Percentiles rank a stretch among this genome's conserved stretches.
phyloP scores from a whole-genome alignment of 2,888 invertebrate species.

The Amphipyra tragopoginis region DNA sequence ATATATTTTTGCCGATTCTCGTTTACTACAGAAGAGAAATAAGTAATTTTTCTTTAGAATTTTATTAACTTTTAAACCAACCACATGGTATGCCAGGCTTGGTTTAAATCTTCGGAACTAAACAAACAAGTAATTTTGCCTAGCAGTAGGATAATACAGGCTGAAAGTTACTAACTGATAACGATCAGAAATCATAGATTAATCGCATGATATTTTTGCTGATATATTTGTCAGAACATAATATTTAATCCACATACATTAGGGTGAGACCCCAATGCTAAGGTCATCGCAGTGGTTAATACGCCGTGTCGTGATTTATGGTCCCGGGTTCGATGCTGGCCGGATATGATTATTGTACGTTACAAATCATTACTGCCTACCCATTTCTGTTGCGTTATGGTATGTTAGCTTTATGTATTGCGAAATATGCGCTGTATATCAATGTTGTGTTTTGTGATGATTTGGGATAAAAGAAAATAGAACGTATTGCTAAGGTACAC shows the following conservation, averaged over 20 bases:
- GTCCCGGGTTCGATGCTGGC: conserved; percentile 51
- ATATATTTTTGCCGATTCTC: too few relatives aligned
- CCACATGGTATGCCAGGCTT: too few relatives aligned
- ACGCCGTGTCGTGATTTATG: conserved; percentile 63
- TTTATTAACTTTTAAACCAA: too few relatives aligned
- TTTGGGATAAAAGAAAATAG: conserved; percentile 22
- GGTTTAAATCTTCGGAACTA: too few relatives aligned
- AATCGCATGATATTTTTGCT: background rate
- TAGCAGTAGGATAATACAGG: too few relatives aligned
- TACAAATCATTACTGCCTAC: conserved; percentile 56
- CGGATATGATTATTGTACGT: conserved; percentile 60
- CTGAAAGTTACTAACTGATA: too few relatives aligned
- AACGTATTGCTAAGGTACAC: background rate
- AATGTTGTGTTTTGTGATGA: conserved; percentile 40
- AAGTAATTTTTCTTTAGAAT: too few relatives aligned
- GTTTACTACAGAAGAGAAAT: too few relatives aligned
- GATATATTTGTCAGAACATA: conserved; percentile 21
- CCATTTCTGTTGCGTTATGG: conserved; percentile 54
- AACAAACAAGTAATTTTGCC: too few relatives aligned
- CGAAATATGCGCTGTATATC: conserved; percentile 51
- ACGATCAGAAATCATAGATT: too few relatives aligned
- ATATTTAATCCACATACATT: conserved; percentile 36
- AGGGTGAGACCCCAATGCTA: conserved; percentile 46
- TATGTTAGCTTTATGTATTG: conserved; percentile 53
- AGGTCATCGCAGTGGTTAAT: conserved; percentile 62